Conservation (phyloP, 2,888 invertebrate genomes). For the Chironomus tentans region DNA sequence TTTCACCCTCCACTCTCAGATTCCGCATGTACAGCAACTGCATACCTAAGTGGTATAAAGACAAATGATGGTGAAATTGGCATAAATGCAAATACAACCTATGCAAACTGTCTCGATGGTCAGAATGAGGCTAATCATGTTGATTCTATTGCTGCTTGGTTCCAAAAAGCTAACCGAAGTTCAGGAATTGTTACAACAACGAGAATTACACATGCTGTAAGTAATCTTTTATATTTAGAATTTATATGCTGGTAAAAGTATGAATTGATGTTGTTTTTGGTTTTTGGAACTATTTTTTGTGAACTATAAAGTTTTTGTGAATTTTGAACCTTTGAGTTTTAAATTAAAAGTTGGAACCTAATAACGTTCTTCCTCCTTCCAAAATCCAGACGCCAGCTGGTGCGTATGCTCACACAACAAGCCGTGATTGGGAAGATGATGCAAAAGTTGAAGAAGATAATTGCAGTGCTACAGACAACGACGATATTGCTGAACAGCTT, state of each 20-base stretch:
- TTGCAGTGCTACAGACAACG: conserved; percentile 44
- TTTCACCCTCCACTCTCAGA: conserved; percentile 39
- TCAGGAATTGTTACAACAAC: conserved; percentile 68
- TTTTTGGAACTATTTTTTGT: background rate
- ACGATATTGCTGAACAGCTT: conserved; percentile 65
- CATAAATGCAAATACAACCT: conserved; percentile 50
- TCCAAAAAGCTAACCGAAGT: conserved; percentile 52
- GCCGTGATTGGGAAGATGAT: conserved; percentile 61
- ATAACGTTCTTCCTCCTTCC: conserved; percentile 37
- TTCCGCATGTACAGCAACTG: conserved; percentile 52
- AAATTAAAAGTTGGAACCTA: too few species aligned
- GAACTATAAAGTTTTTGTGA: background rate
- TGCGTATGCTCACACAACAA: conserved; percentile 60
- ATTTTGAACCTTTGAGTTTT: too few species aligned
- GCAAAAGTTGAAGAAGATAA: conserved; percentile 43
- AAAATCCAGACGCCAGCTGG: background rate
- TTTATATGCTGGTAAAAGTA: background rate
- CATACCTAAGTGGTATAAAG: conserved; percentile 61
- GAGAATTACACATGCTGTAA: conserved; percentile 67
- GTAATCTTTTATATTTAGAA: conserved; percentile 30
- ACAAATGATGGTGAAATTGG: conserved; percentile 66
- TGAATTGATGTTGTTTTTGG: background rate
- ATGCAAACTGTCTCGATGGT: conserved; percentile 52
- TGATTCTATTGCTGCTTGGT: conserved; percentile 58
- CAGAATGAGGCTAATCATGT: conserved; percentile 47